Evolutionary conservation across 1,140 invertebrate species (phyloP), one percentile per base, ranked within the genome.

Genomic region (Penaeus japonicus): DNA sequence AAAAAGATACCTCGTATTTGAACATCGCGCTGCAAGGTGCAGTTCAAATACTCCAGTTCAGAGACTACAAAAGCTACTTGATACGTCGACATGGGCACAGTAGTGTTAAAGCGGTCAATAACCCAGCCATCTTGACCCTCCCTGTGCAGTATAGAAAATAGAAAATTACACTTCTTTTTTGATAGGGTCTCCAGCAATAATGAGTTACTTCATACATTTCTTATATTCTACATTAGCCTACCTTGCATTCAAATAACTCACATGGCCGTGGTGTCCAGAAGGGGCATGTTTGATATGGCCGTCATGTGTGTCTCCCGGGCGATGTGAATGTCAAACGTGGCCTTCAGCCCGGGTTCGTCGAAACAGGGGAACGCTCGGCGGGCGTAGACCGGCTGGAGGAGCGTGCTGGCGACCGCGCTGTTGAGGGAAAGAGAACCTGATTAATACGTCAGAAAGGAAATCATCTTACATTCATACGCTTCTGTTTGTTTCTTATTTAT

Each of bases 11-110:
- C 0, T 98, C 94, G 15, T 96, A 94, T 90, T 97, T 95, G 2
- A 97, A 97, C 22, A 98, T 92, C 4, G 98, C 92, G 89, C 98
- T 98, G 0, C 97, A 97, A 0, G 96, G 97, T 97, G 98, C 98
- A 5, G 93, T 92, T 0, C 96, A 95, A n/a, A 27, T 30, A 24
- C 10, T 47, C 32, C 92, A 96, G 97, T 92, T 97, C 96, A 91
- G 96, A 96, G 27, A 97, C 95, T n/a, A 96, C 95, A 92, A 97
- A 96, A 5, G 96, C 96, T 24, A 97, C 95, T 20, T 97, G 93
- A 92, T 97, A 97, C 1, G 96, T 97, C 83, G 96, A 96, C 96
- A 97, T 97, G 90, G 95, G 94, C 0, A 96, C 94, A 0, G 95
- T 96, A 91, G 95, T 95, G 92, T 96, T 93, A 92, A 96, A 97